Percentiles rank a stretch among this genome's conserved stretches.
These are phyloP conservation scores for Achlya flavicornis DNA, from an alignment of 2,888 invertebrate genomes.

Conservation along the genomic window DNA sequence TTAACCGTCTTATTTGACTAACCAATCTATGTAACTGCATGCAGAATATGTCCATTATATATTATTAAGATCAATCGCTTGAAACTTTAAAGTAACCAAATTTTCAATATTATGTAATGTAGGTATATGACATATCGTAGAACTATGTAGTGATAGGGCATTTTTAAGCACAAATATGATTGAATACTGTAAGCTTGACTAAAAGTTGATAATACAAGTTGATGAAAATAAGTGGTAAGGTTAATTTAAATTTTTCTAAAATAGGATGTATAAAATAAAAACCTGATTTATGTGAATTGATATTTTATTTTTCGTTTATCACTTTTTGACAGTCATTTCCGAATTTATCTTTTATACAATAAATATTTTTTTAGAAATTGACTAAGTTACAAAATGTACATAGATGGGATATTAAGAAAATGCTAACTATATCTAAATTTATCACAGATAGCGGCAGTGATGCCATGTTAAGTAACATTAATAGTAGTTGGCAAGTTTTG, in stretches of 20 bases:
- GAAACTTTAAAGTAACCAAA: too few species aligned
- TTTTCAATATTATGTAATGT: too few species aligned
- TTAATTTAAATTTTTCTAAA: slow-evolving; percentile 13
- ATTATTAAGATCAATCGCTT: too few species aligned
- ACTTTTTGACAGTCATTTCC: slow-evolving; percentile 67
- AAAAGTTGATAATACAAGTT: not conserved
- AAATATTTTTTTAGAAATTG: slow-evolving; percentile 72
- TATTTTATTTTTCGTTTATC: slow-evolving; percentile 76
- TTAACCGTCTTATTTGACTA: too few species aligned
- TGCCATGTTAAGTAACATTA: slow-evolving; percentile 70
- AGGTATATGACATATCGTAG: too few species aligned
- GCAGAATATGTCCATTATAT: too few species aligned
- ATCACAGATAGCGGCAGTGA: slow-evolving; percentile 79
- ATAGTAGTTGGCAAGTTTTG: slow-evolving; percentile 70
- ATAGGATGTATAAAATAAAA: slow-evolving; percentile 25
- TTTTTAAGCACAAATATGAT: too few species aligned
- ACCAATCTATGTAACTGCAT: too few species aligned
- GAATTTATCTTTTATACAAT: slow-evolving; percentile 75
- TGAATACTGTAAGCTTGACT: too few species aligned
- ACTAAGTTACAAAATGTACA: slow-evolving; percentile 76
- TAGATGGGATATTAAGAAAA: slow-evolving; percentile 58
- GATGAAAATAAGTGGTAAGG: not conserved
- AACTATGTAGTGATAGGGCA: too few species aligned
- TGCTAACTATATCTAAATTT: slow-evolving; percentile 70
- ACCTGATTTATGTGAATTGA: slow-evolving; percentile 48